Base-by-base conservation (phyloP, 2,888 invertebrate species). In the Microdon myrmicae region DNA sequence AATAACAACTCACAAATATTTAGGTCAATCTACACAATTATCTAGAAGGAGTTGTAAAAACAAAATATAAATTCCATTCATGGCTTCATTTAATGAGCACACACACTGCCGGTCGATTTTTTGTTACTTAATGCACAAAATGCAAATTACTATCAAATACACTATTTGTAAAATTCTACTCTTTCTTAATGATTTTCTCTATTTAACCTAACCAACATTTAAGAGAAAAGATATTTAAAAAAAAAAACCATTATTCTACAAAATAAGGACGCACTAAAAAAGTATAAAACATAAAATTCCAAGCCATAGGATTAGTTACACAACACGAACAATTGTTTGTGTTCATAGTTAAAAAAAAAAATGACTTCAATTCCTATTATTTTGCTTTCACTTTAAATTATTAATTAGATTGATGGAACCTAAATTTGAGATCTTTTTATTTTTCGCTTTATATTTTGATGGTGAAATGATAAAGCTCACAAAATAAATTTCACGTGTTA, bases 21-120 rank as follows among this genome's bases (percentile, higher is more conserved):
- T 9, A 35, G 14, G 26, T 23, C n/a, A 61, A 39, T 69, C 68
- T 71, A 72, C 72, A 73, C 71, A 73, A 71, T 70, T 59, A 43
- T 31, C 9, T 53, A 54, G 53, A 28, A 39, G 19, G 44, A 43
- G 22, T 6, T 19, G 54, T 35, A 32, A n/a, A 13, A 51, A 23
- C 43, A 68, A 35, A 47, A 60, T 47, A 48, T 23, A 60, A 29
- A 31, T n/a, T n/a, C n/a, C n/a, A n/a, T n/a, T n/a, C n/a, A n/a
- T n/a, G n/a, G n/a, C n/a, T n/a, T n/a, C n/a, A n/a, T n/a, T n/a
- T n/a, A n/a, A n/a, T n/a, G n/a, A n/a, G n/a, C n/a, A n/a, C n/a
- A n/a, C n/a, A n/a, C n/a, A n/a, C n/a, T n/a, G n/a, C n/a, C n/a
- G n/a, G n/a, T n/a, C n/a, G n/a, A n/a, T n/a, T n/a, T n/a, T n/a